Evolutionary conservation across 1,140 invertebrate species (phyloP).

Genomic region (Mactra quadrangularis): DNA sequence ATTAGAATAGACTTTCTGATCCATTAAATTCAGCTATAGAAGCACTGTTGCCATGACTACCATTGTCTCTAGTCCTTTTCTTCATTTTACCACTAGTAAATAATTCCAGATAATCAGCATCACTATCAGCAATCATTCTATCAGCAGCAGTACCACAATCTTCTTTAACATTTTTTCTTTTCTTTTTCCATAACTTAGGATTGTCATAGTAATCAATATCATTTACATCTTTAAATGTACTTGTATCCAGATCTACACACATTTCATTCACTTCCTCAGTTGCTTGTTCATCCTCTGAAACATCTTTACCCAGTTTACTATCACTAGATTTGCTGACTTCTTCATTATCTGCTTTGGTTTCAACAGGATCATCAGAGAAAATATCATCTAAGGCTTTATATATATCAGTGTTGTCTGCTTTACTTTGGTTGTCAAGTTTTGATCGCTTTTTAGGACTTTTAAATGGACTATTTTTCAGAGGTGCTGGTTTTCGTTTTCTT

Average conservation of each 20-base stretch:
- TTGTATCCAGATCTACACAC: slow-evolving; percentile 14
- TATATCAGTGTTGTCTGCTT: slow-evolving; percentile 4
- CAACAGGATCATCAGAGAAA: no score
- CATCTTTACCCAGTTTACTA: not conserved
- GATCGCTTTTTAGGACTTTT: not conserved
- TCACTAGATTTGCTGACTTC: not conserved
- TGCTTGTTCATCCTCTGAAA: not conserved
- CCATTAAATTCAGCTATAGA: slow-evolving; percentile 7
- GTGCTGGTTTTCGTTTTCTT: slow-evolving; percentile 16
- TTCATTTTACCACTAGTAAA: slow-evolving; percentile 51
- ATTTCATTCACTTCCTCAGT: not conserved
- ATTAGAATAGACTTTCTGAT: slow-evolving; percentile 44
- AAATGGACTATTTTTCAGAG: slow-evolving; percentile 9
- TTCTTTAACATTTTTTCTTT: not conserved
- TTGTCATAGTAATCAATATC: slow-evolving; percentile 45
- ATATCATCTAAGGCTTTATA: slow-evolving; percentile 39
- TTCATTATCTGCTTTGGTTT: no score
- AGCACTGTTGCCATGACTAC: not conserved
- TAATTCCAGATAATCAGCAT: slow-evolving; percentile 41
- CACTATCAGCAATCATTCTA: slow-evolving; percentile 40
- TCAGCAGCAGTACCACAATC: slow-evolving; percentile 38
- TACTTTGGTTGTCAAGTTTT: not conserved
- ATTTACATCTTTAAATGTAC: slow-evolving; percentile 51
- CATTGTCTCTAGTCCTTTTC: slow-evolving; percentile 2
- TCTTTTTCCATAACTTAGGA: slow-evolving; percentile 37